Evolutionary conservation across 2,113 vertebrate genomes (phyloP).

Genomic region (Sardina pilchardus): DNA sequence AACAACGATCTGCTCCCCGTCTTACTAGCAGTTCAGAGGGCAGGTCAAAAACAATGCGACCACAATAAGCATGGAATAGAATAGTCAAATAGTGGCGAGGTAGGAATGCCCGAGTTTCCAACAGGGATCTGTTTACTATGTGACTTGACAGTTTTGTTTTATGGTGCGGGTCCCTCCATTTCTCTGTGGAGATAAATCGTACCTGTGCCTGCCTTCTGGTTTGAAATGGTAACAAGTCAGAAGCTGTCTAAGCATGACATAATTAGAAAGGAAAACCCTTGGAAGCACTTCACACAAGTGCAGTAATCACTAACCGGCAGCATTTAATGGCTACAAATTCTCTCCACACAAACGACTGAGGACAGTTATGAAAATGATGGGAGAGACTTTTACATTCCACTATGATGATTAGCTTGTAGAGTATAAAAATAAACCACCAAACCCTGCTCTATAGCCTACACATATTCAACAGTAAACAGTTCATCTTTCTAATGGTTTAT

Average conservation of each 20-base stretch:
- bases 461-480: background rate
- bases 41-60: background rate
- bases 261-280: conserved; percentile 55
- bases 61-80: background rate
- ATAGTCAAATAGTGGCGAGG: background rate
- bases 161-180: background rate
- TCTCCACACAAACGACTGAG: background rate
- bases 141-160: background rate
- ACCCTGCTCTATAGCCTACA: too few species aligned
- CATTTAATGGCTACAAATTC: conserved; percentile 27
- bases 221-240: conserved; percentile 42
- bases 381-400: background rate
- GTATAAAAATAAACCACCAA: background rate
- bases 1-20: background rate
- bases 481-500: background rate
- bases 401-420: background rate
- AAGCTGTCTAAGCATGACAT: conserved; percentile 48
- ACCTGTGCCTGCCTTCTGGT: conserved; percentile 34
- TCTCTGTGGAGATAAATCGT: background rate
- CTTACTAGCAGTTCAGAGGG: background rate
- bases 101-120: background rate
- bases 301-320: conserved; percentile 42
- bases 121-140: background rate
- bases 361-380: conserved; percentile 1
- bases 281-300: conserved; percentile 54